These are phyloP conservation scores for Hemithea aestivaria DNA, from an alignment of 2,888 invertebrate species.

Conservation along the genomic window DNA sequence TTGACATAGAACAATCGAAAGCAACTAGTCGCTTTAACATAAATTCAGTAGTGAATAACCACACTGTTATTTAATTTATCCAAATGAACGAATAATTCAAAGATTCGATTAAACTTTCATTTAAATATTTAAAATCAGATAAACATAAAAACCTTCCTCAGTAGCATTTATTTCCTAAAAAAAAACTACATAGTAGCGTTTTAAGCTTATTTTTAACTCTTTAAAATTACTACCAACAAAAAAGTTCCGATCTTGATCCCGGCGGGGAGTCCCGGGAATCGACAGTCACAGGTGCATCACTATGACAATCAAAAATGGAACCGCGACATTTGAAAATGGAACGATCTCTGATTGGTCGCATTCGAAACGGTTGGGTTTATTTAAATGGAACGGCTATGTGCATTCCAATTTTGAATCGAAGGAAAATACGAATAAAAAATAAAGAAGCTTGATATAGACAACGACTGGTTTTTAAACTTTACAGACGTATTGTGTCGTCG, in stretches of 20 bases:
- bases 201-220: slow-evolving; percentile 18
- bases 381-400: slow-evolving; percentile 19
- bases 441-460: no score
- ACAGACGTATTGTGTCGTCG: no score
- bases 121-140: no score
- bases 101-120: no score
- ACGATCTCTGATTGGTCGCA: slow-evolving; percentile 49
- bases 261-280: slow-evolving; percentile 44
- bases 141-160: no score
- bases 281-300: slow-evolving; percentile 42
- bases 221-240: slow-evolving; percentile 15
- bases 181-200: slow-evolving; percentile 8
- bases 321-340: slow-evolving; percentile 50
- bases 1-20: no score
- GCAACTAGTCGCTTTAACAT: no score
- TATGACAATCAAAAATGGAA: slow-evolving; percentile 52
- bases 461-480: no score
- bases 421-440: neutral
- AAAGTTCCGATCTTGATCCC: slow-evolving; percentile 41
- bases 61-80: no score
- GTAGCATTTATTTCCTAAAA: neutral
- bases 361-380: slow-evolving; percentile 48
- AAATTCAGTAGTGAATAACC: no score
- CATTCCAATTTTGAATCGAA: slow-evolving; percentile 12
- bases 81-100: no score